These are phyloP conservation scores for Liparis tanakae DNA, from an alignment of 2,797 vertebrate genomes.

Conservation along the genomic window DNA sequence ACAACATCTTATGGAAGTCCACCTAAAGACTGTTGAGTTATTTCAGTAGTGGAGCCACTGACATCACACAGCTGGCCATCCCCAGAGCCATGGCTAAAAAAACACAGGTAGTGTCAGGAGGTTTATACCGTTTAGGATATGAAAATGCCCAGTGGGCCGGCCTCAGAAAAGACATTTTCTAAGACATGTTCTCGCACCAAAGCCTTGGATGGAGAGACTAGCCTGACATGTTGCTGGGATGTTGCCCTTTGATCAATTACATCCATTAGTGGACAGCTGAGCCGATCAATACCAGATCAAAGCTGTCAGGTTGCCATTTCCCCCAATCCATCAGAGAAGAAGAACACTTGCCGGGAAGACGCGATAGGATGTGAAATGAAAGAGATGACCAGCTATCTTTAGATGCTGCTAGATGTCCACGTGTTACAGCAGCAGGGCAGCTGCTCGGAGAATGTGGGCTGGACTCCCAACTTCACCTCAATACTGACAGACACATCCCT, in stretches of 20 bases:
- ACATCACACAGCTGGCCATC: too few relatives aligned
- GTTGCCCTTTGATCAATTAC: slow-evolving; percentile 70
- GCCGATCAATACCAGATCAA: slow-evolving; percentile 81
- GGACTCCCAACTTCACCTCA: slow-evolving; percentile 35
- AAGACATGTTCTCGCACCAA: slow-evolving; percentile 24
- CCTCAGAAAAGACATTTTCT: slow-evolving; percentile 1
- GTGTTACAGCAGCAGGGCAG: slow-evolving; percentile 35
- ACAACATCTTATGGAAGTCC: background rate
- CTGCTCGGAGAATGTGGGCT: slow-evolving; percentile 4
- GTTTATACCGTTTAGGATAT: background rate
- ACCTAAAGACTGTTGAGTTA: background rate
- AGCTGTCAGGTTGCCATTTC: slow-evolving; percentile 69
- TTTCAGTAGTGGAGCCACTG: background rate
- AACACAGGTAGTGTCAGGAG: background rate
- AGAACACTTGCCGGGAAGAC: slow-evolving; percentile 45
- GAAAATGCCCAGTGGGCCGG: background rate
- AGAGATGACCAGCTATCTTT: slow-evolving; percentile 60
- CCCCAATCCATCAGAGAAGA: slow-evolving; percentile 67
- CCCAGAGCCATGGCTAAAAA: background rate
- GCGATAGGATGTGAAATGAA: slow-evolving; percentile 65
- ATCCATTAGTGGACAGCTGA: slow-evolving; percentile 69
- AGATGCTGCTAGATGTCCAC: slow-evolving; percentile 47
- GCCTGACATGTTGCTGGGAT: slow-evolving; percentile 23
- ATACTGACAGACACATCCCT: slow-evolving; percentile 39
- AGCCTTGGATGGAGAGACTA: slow-evolving; percentile 16